phyloP scores from a whole-genome alignment of 2,797 vertebrate genomes.

The Pagetopsis macropterus region DNA sequence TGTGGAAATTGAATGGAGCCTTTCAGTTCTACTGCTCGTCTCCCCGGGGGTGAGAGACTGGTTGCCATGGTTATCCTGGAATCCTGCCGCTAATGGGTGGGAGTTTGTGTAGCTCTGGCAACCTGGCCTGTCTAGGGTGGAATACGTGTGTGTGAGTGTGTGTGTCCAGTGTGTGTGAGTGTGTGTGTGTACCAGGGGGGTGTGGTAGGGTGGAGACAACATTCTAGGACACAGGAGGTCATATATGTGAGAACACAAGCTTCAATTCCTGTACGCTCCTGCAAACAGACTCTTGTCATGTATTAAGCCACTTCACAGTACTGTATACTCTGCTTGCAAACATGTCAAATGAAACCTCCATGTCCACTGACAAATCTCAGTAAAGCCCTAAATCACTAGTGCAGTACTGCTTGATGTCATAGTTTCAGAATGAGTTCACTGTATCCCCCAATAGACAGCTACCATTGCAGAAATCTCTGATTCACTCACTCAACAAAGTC shows the following conservation, averaged over 20 bases:
- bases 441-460: background rate
- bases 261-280: constrained; percentile 62
- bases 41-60: constrained; percentile 90
- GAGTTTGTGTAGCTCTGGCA: constrained; percentile 87
- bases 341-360: constrained; percentile 13
- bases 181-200: constrained; percentile 69
- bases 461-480: constrained; percentile 16
- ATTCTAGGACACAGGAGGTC: constrained; percentile 84
- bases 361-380: constrained; percentile 12
- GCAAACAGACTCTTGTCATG: constrained; percentile 29
- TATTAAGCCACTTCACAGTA: constrained; percentile 17
- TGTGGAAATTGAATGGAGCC: constrained; percentile 91
- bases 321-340: background rate
- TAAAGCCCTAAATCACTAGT: constrained; percentile 23
- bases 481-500: constrained; percentile 31
- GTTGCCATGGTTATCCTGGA: constrained; percentile 98
- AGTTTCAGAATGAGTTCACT: constrained; percentile 3
- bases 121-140: constrained; percentile 86
- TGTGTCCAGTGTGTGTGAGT: constrained; percentile 53
- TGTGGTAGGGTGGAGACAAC: constrained; percentile 80
- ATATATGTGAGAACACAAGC: constrained; percentile 69
- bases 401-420: constrained; percentile 13
- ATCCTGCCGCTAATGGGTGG: constrained; percentile 93
- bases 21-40: constrained; percentile 90
- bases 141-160: constrained; percentile 77